A percentile compares a stretch with the other conserved stretches of the same genome.
These are phyloP conservation scores for Arion vulgaris DNA, from an alignment of 1,140 invertebrate genomes.

Conservation along the genomic window DNA sequence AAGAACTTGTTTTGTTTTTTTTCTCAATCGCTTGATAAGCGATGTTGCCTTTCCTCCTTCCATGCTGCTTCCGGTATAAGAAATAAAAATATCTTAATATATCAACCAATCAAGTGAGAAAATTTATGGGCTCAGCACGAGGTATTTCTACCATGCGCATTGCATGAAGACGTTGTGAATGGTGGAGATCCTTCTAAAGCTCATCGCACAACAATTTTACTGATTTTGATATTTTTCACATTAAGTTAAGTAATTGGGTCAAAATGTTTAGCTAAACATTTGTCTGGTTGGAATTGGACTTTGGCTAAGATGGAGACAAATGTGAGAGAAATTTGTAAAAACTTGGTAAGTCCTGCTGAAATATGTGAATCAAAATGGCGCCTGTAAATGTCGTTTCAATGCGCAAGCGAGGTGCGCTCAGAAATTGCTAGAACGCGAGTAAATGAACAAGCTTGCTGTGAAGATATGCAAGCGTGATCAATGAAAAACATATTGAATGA, in stretches of 20 bases:
- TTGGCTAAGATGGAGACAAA: constrained; percentile 64
- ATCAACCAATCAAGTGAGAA: not conserved
- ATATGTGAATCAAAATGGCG: constrained; percentile 45
- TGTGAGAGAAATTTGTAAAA: constrained; percentile 62
- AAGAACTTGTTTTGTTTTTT: constrained; percentile 47
- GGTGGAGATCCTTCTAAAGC: not conserved
- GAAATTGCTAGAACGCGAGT: not conserved
- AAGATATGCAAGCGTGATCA: too few species aligned
- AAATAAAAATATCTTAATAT: constrained; percentile 16
- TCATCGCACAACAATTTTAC: not conserved
- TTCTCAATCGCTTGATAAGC: constrained; percentile 27
- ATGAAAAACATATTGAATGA: too few species aligned
- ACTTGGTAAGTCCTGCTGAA: constrained; percentile 52
- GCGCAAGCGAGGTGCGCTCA: constrained; percentile 33
- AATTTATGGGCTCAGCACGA: not conserved
- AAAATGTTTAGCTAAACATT: constrained; percentile 66
- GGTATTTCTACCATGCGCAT: constrained; percentile 9
- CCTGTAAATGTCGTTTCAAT: constrained; percentile 24
- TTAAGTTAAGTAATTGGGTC: constrained; percentile 33
- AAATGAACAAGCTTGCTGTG: too few species aligned
- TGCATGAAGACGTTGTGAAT: not conserved
- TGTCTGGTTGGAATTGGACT: constrained; percentile 67
- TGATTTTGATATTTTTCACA: constrained; percentile 3
- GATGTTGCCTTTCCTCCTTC: not conserved
- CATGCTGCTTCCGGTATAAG: constrained; percentile 30